phyloP scores from a whole-genome alignment of 2,888 invertebrate genomes.

The Lycia hirtaria region DNA sequence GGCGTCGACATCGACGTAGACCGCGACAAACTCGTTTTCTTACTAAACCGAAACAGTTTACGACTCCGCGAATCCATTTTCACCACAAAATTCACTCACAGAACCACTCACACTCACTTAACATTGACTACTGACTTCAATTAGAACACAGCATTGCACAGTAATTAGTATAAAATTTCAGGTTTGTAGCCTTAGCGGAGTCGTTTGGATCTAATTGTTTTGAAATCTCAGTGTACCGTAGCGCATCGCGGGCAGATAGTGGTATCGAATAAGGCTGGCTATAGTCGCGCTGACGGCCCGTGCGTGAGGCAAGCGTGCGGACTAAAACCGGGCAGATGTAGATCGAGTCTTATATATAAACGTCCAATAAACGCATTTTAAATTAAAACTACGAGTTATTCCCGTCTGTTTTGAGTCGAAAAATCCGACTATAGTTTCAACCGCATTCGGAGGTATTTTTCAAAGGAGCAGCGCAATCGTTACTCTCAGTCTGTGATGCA shows the following conservation, averaged over 20 bases:
- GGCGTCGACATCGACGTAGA: conserved; percentile 75
- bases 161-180: conserved; percentile 83
- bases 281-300: not conserved
- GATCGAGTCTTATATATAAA: too few relatives aligned
- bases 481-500: too few relatives aligned
- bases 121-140: conserved; percentile 74
- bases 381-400: too few relatives aligned
- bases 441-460: too few relatives aligned
- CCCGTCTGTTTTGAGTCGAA: too few relatives aligned
- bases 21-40: conserved; percentile 65
- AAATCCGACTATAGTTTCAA: too few relatives aligned
- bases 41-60: conserved; percentile 64
- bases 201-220: conserved; percentile 69
- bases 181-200: conserved; percentile 75
- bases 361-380: not conserved
- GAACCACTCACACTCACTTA: conserved; percentile 71
- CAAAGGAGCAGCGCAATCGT: too few relatives aligned
- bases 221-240: conserved; percentile 64
- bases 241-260: conserved; percentile 35
- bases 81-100: conserved; percentile 44
- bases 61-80: conserved; percentile 76
- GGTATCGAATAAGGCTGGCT: conserved; percentile 31
- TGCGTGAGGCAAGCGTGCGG: not conserved
- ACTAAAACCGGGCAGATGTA: not conserved
- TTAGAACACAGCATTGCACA: conserved; percentile 77